phyloP scores from a whole-genome alignment of 2,888 invertebrate genomes.

The Pseudococcus viburni region DNA sequence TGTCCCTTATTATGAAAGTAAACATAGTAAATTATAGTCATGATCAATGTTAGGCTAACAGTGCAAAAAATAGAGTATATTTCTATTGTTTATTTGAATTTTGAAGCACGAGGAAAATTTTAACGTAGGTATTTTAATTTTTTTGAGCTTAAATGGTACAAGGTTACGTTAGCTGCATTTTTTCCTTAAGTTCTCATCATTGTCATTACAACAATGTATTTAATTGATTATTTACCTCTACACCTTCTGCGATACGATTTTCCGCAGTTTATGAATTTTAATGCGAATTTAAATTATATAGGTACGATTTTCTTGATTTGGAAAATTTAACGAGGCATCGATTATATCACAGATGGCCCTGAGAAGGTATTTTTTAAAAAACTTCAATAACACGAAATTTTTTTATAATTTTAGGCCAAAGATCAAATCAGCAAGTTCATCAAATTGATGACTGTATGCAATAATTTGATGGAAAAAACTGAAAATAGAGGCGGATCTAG shows the following conservation, averaged over 20 bases:
- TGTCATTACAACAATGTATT: constrained; percentile 1
- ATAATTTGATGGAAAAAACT: too few species aligned
- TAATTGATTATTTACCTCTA: not conserved
- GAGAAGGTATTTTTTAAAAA: too few species aligned
- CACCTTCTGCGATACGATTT: not conserved
- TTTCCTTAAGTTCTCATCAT: constrained; percentile 1
- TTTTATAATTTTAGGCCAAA: too few species aligned
- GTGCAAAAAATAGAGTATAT: not conserved
- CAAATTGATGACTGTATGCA: too few species aligned
- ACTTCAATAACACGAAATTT: too few species aligned
- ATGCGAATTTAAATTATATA: too few species aligned
- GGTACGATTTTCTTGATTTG: too few species aligned
- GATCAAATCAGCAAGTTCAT: too few species aligned
- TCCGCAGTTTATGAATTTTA: not conserved
- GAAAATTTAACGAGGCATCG: too few species aligned
- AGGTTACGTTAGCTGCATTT: not conserved
- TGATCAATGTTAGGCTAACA: not conserved
- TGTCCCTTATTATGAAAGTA: not conserved
- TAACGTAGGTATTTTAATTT: constrained; percentile 8
- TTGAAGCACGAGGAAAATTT: not conserved
- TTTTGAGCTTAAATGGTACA: constrained; percentile 6
- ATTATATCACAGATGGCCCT: too few species aligned
- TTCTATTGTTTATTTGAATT: constrained; percentile 1
- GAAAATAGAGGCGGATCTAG: too few species aligned
- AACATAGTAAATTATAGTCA: constrained; percentile 26